Evolutionary conservation across 2,797 vertebrate species (phyloP), one percentile per base, ranked within the genome.

Genomic region (Melanotaenia trifasciata): DNA sequence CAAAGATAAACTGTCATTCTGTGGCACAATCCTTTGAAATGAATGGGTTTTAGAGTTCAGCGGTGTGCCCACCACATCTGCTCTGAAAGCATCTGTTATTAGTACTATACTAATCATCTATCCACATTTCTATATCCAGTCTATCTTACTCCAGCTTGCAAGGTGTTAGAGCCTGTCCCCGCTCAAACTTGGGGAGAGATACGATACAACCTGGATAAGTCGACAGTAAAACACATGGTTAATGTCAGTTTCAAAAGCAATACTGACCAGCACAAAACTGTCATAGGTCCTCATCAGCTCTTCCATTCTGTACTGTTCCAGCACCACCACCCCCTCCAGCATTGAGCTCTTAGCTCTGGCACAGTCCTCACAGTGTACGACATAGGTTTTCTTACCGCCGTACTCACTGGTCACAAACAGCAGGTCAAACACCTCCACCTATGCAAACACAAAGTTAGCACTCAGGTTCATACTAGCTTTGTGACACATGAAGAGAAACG

Each of bases 281-380:
- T 98, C 97, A 2, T 97, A 98, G 66, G 91, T 95, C 77, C 82
- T 95, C 95, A 97, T 97, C 90, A 99, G 95, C 87, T 99, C 98
- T 91, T 98, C 98, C 77, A 96, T 96, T 93, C 96, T 98, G 93
- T 98, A 97, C 92, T 98, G 97, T 88, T 98, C 97, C 50, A 98
- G 94, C 77, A 98, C 96, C 84, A 98, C 95, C 1, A 97, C 96
- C 20, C 94, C 95, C 12, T 92, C 90, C 65, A 97, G 88, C 43
- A 81, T 90, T 0, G 93, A 88, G 72, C 74, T 96, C 65, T 95
- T 95, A 3, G 93, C 87, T 47, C 95, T 95, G 5, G 96, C 96
- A 2, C 97, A 98, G 81, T 95, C 95, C 92, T 98, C 96, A 72
- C 97, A 98, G 92, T 98, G 96, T 87, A 98, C 97, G 90, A 97